phyloP scores from a whole-genome alignment of 2,113 vertebrate species.

The Tragelaphus scriptus region DNA sequence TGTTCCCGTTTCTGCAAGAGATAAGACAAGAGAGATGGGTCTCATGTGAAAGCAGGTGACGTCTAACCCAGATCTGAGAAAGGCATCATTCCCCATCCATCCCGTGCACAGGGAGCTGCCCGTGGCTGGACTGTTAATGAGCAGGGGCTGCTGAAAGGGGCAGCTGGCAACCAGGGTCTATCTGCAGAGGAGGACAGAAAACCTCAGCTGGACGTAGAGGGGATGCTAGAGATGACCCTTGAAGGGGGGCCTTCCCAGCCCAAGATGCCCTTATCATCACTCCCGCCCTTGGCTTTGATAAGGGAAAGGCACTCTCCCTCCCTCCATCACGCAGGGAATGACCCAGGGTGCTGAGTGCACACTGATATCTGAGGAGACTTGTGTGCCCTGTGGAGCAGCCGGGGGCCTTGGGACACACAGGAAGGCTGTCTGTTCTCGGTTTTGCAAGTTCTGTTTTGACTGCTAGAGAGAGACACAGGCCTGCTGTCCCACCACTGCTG shows the following conservation, averaged over 20 bases:
- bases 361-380: not conserved
- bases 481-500: not conserved
- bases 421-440: not conserved
- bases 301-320: not conserved
- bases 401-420: not conserved
- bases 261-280: not conserved
- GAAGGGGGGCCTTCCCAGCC: not conserved
- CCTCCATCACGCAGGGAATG: slow-evolving; percentile 7
- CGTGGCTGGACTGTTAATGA: not conserved
- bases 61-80: not conserved
- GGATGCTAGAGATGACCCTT: not conserved
- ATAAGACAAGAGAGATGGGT: not conserved
- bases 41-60: not conserved
- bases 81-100: rapidly evolving
- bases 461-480: slow-evolving; percentile 19
- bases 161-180: not conserved
- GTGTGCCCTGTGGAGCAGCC: not conserved
- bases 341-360: not conserved
- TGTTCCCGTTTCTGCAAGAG: not conserved
- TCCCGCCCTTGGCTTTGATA: slow-evolving; percentile 8
- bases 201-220: not conserved
- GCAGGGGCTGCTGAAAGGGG: not conserved
- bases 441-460: slow-evolving; percentile 52
- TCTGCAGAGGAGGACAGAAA: not conserved
- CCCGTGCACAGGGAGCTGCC: not conserved